phyloP scores from a whole-genome alignment of 2,797 vertebrate species.

The Bufotes viridis region DNA sequence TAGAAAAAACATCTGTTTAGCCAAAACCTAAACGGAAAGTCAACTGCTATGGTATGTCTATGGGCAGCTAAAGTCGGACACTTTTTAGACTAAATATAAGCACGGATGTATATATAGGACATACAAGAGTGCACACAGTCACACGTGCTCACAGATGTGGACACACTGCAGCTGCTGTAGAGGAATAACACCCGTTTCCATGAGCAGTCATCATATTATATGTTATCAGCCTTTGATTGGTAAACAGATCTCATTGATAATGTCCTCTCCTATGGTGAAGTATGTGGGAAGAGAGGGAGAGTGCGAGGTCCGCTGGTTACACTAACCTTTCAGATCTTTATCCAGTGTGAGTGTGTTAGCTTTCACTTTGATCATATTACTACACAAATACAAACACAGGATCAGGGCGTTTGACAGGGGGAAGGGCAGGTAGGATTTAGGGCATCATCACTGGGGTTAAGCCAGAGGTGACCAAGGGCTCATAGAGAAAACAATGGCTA shows the following conservation, averaged over 20 bases:
- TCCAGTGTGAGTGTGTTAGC: background rate
- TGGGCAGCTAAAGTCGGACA: background rate
- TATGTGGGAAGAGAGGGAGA: slow-evolving; percentile 25
- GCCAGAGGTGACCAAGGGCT: slow-evolving; percentile 20
- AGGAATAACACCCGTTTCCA: background rate
- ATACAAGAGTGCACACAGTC: background rate
- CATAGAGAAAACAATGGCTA: slow-evolving; percentile 28
- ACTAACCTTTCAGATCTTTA: slow-evolving; percentile 6
- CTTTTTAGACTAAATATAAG: slow-evolving; percentile 41
- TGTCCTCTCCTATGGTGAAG: background rate
- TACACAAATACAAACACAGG: slow-evolving; percentile 50
- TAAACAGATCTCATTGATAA: slow-evolving; percentile 46
- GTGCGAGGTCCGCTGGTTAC: slow-evolving; percentile 11
- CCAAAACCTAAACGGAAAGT: background rate
- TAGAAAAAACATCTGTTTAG: background rate
- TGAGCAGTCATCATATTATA: background rate
- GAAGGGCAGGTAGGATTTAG: slow-evolving; percentile 15
- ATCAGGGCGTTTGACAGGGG: slow-evolving; percentile 30
- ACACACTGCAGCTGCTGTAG: background rate
- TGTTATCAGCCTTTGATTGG: background rate
- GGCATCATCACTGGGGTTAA: slow-evolving; percentile 35
- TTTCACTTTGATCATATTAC: slow-evolving; percentile 57
- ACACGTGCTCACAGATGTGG: slow-evolving; percentile 12
- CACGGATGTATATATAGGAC: slow-evolving; percentile 18
- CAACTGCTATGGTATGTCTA: background rate